Evolutionary conservation across 1,140 invertebrate genomes (phyloP).

Genomic region (Tetragonula clypearis): DNA sequence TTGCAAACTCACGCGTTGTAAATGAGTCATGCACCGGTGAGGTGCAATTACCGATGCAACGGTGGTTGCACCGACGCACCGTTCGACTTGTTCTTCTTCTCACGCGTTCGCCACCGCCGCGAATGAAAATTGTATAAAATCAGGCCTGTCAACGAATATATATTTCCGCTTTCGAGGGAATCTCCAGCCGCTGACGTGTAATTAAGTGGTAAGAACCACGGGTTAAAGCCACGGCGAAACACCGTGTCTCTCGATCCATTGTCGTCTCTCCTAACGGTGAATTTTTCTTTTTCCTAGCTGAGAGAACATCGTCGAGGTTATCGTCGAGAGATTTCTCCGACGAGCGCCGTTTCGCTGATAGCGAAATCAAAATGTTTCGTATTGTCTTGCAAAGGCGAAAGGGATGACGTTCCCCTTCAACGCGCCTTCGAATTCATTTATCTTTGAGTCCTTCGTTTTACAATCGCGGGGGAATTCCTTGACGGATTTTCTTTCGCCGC

Average conservation of each 20-base stretch:
- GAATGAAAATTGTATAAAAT: background rate
- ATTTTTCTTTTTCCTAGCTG: background rate
- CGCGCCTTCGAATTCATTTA: background rate
- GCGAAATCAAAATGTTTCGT: background rate
- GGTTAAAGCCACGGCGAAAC: background rate
- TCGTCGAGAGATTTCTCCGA: background rate
- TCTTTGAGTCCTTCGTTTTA: too few species aligned
- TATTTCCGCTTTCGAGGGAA: background rate
- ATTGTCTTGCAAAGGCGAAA: background rate
- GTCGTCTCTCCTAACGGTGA: background rate
- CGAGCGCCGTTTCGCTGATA: background rate
- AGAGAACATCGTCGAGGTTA: background rate
- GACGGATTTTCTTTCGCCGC: too few species aligned
- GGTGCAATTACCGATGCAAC: constrained; percentile 59
- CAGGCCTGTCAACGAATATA: constrained; percentile 4
- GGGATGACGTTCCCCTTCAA: background rate
- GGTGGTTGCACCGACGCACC: constrained; percentile 42
- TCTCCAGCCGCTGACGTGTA: too few species aligned
- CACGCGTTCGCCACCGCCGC: too few species aligned
- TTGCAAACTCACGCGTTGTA: constrained; percentile 44
- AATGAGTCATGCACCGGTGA: constrained; percentile 61
- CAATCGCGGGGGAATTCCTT: too few species aligned
- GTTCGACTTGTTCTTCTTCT: constrained; percentile 32
- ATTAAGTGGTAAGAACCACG: background rate
- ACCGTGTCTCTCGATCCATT: background rate